phyloP scores from a whole-genome alignment of 2,113 vertebrate species.

The Dinomys branickii region DNA sequence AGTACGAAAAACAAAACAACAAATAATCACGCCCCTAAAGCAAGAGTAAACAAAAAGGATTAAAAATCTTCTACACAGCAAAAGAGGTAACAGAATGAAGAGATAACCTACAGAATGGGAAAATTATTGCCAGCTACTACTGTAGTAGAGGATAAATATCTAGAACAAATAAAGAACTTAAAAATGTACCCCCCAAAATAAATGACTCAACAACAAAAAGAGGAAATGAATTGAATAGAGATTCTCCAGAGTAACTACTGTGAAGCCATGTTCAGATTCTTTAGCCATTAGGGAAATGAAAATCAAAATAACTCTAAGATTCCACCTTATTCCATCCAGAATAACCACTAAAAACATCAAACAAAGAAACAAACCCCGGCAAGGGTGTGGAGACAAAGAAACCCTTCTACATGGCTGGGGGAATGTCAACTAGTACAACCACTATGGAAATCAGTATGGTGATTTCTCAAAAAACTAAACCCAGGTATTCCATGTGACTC shows the following conservation, averaged over 20 bases:
- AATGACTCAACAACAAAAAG: background rate
- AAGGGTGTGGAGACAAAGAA: background rate
- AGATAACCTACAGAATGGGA: background rate
- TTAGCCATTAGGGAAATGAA: background rate
- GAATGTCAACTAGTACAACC: background rate
- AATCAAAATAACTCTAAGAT: background rate
- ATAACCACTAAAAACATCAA: background rate
- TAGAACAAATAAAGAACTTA: background rate
- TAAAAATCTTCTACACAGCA: background rate
- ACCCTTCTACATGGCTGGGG: background rate
- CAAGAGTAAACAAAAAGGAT: background rate
- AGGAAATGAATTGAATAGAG: background rate
- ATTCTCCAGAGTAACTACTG: background rate
- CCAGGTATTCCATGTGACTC: background rate
- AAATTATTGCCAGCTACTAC: background rate
- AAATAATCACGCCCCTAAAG: background rate
- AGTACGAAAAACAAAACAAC: background rate
- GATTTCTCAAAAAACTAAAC: background rate
- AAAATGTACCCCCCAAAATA: background rate
- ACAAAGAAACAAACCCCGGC: background rate
- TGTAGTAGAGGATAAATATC: background rate
- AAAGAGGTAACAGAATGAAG: background rate
- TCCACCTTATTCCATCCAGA: background rate
- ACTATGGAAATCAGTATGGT: background rate
- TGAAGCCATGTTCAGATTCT: background rate